Percentiles rank a stretch among this genome's conserved stretches.
These are phyloP conservation scores for Lasioglossum malachurum DNA, from an alignment of 2,888 invertebrate genomes.

Conservation along the genomic window DNA sequence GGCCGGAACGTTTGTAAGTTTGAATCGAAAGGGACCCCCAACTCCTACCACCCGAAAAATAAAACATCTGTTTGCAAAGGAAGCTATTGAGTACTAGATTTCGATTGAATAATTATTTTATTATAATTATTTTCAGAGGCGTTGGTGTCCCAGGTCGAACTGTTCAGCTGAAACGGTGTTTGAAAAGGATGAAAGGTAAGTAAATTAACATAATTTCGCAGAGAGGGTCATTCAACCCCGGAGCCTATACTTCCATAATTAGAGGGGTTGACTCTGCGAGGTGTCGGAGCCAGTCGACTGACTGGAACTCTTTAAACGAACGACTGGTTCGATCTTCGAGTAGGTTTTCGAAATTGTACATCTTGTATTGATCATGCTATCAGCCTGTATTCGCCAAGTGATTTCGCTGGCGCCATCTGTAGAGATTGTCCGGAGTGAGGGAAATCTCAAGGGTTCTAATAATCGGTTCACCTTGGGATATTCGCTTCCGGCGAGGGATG, in stretches of 20 bases:
- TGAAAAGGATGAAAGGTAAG: background rate
- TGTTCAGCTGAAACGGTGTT: background rate
- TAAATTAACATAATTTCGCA: background rate
- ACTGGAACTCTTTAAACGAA: background rate
- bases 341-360: slow-evolving; percentile 34
- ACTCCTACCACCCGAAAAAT: too few relatives aligned
- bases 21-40: too few relatives aligned
- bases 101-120: background rate
- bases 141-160: background rate
- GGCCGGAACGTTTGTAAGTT: too few relatives aligned
- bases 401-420: slow-evolving; percentile 65
- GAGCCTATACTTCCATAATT: background rate
- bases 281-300: background rate
- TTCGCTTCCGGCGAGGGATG: background rate
- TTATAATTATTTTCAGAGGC: background rate
- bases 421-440: slow-evolving; percentile 50
- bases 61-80: too few relatives aligned
- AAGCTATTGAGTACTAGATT: background rate
- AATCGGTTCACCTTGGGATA: slow-evolving; percentile 28
- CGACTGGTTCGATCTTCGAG: background rate
- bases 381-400: slow-evolving; percentile 45
- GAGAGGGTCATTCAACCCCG: background rate
- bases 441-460: slow-evolving; percentile 36
- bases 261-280: too few relatives aligned
- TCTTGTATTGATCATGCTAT: slow-evolving; percentile 64